phyloP scores from a whole-genome alignment of 2,888 invertebrate genomes.

The Ypsolopha sequella region DNA sequence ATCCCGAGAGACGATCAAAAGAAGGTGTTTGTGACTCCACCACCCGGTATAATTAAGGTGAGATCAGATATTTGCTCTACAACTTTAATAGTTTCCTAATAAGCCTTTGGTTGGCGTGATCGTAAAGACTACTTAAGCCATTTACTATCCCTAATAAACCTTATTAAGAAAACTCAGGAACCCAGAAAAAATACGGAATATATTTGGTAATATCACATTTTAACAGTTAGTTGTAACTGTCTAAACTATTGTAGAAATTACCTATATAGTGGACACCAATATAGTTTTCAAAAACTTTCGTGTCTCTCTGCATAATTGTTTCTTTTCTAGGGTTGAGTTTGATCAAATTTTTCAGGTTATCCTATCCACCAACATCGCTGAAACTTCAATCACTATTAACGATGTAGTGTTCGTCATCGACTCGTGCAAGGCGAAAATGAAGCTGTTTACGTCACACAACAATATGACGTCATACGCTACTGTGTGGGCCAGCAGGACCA shows the following conservation, averaged over 20 bases:
- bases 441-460: conserved; percentile 97
- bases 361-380: conserved; percentile 97
- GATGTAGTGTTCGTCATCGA: conserved; percentile 99
- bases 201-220: too few relatives aligned
- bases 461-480: conserved; percentile 99
- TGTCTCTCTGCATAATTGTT: too few relatives aligned
- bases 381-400: conserved; percentile 98
- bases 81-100: too few relatives aligned
- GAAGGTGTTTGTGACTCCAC: conserved; percentile 90
- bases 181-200: too few relatives aligned
- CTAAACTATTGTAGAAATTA: too few relatives aligned
- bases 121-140: not conserved
- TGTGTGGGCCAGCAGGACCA: conserved; percentile 95
- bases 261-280: too few relatives aligned
- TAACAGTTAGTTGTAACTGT: too few relatives aligned
- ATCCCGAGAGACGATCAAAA: conserved; percentile 96
- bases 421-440: conserved; percentile 97
- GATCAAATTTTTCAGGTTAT: conserved; percentile 77
- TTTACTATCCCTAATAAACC: not conserved
- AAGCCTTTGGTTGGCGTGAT: too few relatives aligned
- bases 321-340: too few relatives aligned
- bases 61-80: not conserved
- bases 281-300: too few relatives aligned
- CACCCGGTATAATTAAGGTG: conserved; percentile 87
- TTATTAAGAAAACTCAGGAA: not conserved